Conservation (phyloP, 2,888 invertebrate genomes). For the Troides oblongomaculatus region DNA sequence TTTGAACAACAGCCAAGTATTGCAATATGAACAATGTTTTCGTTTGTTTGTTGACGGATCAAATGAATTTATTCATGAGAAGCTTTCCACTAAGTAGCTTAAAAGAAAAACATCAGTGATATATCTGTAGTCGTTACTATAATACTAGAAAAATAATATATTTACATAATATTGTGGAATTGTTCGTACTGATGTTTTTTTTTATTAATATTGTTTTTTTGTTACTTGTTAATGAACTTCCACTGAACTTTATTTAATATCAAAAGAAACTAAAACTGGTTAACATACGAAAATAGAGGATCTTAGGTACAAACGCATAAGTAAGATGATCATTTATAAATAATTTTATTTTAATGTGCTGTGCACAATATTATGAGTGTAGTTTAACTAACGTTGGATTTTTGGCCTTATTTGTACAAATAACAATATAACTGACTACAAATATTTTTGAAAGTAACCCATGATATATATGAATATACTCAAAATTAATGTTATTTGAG, state of each 20-base stretch:
- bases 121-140: slow-evolving; percentile 6
- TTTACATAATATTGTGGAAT: not conserved
- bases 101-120: slow-evolving; percentile 8
- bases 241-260: too few relatives aligned
- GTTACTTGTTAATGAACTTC: too few relatives aligned
- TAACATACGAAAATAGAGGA: too few relatives aligned
- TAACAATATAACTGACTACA: not conserved
- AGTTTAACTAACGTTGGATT: too few relatives aligned
- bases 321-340: too few relatives aligned
- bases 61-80: slow-evolving; percentile 31
- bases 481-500: not conserved
- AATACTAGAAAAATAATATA: not conserved
- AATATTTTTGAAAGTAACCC: not conserved
- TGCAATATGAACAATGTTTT: slow-evolving; percentile 13
- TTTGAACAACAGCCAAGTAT: slow-evolving; percentile 20
- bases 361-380: too few relatives aligned
- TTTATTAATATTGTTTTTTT: too few relatives aligned
- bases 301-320: too few relatives aligned
- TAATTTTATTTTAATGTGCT: too few relatives aligned
- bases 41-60: slow-evolving; percentile 15
- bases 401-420: too few relatives aligned
- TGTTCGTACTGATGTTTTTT: not conserved
- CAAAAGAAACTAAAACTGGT: too few relatives aligned
- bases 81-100: slow-evolving; percentile 29
- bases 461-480: not conserved